phyloP scores from a whole-genome alignment of 2,113 vertebrate genomes.

The Lethenteron reissneri region DNA sequence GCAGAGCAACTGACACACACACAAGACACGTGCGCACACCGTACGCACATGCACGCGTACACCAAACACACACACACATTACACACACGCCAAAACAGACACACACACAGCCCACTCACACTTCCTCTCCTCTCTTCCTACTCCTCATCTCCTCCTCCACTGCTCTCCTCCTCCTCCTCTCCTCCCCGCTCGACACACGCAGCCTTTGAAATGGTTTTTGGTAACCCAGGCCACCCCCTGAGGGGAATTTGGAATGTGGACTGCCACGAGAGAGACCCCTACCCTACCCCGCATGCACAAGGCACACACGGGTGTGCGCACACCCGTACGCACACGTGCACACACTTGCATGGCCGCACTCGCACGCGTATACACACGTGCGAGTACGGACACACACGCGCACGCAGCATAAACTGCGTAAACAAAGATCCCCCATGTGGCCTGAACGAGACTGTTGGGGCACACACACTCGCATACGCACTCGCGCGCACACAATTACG shows the following conservation, averaged over 20 bases:
- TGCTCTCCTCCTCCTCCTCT: not conserved
- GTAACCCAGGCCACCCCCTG: constrained; percentile 1
- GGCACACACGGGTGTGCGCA: not conserved
- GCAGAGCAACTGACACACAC: too few species aligned
- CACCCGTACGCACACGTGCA: not conserved
- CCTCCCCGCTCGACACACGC: not conserved
- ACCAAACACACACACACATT: too few species aligned
- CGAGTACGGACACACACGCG: too few species aligned
- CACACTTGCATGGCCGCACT: not conserved
- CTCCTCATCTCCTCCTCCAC: not conserved
- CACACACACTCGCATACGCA: too few species aligned
- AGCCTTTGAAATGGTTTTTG: constrained; percentile 6
- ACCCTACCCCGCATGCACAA: not conserved
- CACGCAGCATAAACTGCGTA: too few species aligned
- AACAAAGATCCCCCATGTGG: too few species aligned
- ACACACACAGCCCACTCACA: not conserved
- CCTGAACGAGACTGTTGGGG: too few species aligned
- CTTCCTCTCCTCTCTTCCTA: not conserved
- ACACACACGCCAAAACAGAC: too few species aligned
- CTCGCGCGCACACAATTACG: too few species aligned
- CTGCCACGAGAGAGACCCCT: too few species aligned
- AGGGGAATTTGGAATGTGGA: not conserved
- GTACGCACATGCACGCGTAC: too few species aligned
- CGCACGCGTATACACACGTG: not conserved
- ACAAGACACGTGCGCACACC: too few species aligned